Conservation (phyloP, 1,140 invertebrate genomes). For the Drosophila pachea region DNA sequence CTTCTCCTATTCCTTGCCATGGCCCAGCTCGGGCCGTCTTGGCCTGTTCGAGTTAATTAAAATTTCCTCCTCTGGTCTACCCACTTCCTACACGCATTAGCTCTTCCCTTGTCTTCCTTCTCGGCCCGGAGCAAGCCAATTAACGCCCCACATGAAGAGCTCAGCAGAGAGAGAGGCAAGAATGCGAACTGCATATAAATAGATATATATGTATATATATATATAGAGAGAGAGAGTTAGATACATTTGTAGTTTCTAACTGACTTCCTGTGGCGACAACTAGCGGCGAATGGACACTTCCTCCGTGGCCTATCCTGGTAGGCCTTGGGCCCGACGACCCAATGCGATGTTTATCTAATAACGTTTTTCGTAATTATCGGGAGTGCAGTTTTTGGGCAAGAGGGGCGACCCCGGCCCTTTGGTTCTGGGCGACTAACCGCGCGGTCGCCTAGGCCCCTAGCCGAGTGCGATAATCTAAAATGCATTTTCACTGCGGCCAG, state of each 20-base stretch:
- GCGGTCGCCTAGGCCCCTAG: constrained; percentile 28
- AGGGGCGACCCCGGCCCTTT: constrained; percentile 26
- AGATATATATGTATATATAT: not conserved
- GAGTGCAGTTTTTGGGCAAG: constrained; percentile 20
- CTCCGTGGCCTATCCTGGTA: constrained; percentile 59
- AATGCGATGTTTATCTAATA: constrained; percentile 68
- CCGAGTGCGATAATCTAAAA: constrained; percentile 69
- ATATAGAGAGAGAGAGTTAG: too few relatives aligned
- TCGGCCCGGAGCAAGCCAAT: constrained; percentile 40
- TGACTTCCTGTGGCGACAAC: constrained; percentile 66
- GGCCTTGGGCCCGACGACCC: constrained; percentile 9
- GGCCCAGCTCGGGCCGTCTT: too few relatives aligned
- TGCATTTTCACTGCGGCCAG: constrained; percentile 56
- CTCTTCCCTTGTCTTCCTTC: constrained; percentile 24
- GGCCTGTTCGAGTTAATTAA: not conserved
- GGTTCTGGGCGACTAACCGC: constrained; percentile 62
- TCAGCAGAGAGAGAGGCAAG: constrained; percentile 11
- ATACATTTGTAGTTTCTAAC: constrained; percentile 12
- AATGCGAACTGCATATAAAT: constrained; percentile 24
- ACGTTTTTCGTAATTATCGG: constrained; percentile 60
- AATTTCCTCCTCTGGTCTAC: not conserved
- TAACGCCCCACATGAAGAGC: constrained; percentile 58
- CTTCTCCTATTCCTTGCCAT: not conserved
- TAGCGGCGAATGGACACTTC: constrained; percentile 41
- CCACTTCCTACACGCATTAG: constrained; percentile 40